Percentiles rank a stretch among this genome's conserved stretches.
These are phyloP conservation scores for Antidorcas marsupialis DNA, from an alignment of 2,113 vertebrate genomes.

Conservation along the genomic window DNA sequence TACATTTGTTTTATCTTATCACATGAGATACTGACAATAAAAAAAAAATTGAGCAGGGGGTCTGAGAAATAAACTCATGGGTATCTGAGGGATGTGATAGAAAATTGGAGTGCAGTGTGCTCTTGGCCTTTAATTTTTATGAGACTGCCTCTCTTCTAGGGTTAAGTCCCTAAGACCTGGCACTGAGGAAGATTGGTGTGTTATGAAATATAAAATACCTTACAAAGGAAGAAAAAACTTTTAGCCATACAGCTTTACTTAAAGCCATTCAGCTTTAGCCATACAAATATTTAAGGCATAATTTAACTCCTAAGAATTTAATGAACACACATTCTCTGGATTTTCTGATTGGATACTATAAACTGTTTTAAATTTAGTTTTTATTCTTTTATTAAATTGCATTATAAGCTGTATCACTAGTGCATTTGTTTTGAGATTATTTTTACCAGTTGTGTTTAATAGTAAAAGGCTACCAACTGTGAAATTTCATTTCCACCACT, in stretches of 20 bases:
- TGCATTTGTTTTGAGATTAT: neutral
- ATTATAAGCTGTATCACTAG: neutral
- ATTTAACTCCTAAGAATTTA: neutral
- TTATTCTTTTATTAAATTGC: neutral
- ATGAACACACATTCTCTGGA: neutral
- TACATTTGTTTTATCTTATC: neutral
- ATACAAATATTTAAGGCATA: neutral
- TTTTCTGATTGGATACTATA: neutral
- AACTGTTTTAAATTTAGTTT: neutral
- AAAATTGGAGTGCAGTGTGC: neutral
- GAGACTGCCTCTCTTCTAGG: slow-evolving; percentile 17
- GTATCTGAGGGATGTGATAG: neutral
- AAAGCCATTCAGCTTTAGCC: neutral
- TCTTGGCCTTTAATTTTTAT: slow-evolving; percentile 54
- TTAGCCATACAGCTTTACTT: neutral
- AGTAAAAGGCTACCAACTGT: neutral
- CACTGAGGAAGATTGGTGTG: neutral
- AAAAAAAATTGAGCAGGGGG: neutral
- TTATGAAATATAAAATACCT: slow-evolving; percentile 35
- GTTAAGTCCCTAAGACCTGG: slow-evolving; percentile 13
- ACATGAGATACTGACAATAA: neutral
- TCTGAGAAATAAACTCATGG: neutral
- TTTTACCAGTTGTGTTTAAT: neutral
- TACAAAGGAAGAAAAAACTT: neutral
- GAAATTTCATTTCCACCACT: neutral